Conservation (phyloP, 2,113 vertebrate species). For the Austrofundulus limnaeus region DNA sequence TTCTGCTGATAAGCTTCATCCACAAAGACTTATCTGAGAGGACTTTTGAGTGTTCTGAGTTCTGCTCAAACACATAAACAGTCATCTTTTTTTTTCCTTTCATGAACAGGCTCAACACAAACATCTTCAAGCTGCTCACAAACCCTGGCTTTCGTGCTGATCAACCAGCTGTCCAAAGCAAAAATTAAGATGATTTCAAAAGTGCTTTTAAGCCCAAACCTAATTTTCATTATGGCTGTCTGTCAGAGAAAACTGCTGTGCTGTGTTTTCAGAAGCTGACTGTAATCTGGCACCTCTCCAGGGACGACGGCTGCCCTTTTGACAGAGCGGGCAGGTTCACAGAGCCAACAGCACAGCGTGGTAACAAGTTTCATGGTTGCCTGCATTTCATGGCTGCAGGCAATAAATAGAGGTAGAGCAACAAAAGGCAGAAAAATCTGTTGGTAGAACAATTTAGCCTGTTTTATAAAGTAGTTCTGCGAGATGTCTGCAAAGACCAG, state of each 20-base stretch:
- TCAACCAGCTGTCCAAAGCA: slow-evolving; percentile 9
- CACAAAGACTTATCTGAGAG: background rate
- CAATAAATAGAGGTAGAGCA: too few relatives aligned
- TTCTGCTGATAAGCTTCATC: background rate
- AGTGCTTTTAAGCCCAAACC: slow-evolving; percentile 7
- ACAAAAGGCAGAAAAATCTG: too few relatives aligned
- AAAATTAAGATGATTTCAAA: slow-evolving; percentile 16
- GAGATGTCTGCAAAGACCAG: too few relatives aligned
- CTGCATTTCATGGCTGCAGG: too few relatives aligned
- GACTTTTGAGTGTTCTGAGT: background rate
- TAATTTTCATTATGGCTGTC: slow-evolving; percentile 41
- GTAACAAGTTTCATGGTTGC: background rate
- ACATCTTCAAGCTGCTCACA: background rate
- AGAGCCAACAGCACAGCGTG: slow-evolving; percentile 25
- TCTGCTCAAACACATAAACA: too few relatives aligned
- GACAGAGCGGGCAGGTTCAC: background rate
- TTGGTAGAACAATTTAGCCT: too few relatives aligned
- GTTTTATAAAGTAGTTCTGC: too few relatives aligned
- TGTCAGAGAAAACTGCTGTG: slow-evolving; percentile 42
- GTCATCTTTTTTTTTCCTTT: background rate
- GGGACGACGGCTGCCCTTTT: slow-evolving; percentile 34
- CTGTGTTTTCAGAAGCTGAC: slow-evolving; percentile 41
- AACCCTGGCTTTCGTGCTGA: background rate
- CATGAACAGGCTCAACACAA: background rate
- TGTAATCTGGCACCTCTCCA: slow-evolving; percentile 53